A percentile compares a stretch with the other conserved stretches of the same genome.
phyloP scores from a whole-genome alignment of 2,797 vertebrate species.

The Spheniscus humboldti region DNA sequence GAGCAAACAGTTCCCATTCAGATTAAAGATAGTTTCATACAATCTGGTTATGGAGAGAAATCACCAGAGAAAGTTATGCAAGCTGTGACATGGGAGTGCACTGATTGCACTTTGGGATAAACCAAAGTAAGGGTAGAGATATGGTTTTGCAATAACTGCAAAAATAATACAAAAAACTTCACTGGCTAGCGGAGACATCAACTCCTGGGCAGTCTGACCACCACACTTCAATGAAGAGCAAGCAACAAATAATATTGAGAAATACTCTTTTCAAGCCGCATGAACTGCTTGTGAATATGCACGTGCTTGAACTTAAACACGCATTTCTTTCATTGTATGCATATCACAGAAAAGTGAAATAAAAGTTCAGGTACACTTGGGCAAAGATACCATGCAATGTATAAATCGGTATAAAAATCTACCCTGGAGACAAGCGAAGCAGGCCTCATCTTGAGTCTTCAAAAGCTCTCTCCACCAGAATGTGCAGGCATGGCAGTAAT shows the following conservation, averaged over 20 bases:
- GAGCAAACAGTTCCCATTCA: neutral
- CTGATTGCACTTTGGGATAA: neutral
- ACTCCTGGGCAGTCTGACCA: neutral
- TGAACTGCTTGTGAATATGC: neutral
- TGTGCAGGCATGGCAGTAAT: neutral
- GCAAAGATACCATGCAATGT: neutral
- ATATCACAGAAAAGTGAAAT: neutral
- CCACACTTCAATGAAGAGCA: neutral
- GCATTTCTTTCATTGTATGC: neutral
- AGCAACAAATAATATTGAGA: neutral
- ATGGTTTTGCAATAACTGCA: neutral
- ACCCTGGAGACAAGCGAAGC: neutral
- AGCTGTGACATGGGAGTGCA: neutral
- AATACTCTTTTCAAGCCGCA: neutral
- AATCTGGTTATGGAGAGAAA: neutral
- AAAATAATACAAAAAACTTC: neutral
- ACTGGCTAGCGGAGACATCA: neutral
- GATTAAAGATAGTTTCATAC: neutral
- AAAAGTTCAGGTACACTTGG: neutral
- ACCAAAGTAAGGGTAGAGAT: neutral
- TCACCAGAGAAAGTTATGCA: neutral
- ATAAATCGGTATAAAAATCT: neutral
- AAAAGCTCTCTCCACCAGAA: neutral
- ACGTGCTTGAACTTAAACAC: fast-evolving
- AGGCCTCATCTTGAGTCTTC: neutral